Evolutionary conservation across 92 coral and sea anemone genomes (phyloP), one percentile per base, ranked within the genome.

Genomic region (Plumapathes pennacea): DNA sequence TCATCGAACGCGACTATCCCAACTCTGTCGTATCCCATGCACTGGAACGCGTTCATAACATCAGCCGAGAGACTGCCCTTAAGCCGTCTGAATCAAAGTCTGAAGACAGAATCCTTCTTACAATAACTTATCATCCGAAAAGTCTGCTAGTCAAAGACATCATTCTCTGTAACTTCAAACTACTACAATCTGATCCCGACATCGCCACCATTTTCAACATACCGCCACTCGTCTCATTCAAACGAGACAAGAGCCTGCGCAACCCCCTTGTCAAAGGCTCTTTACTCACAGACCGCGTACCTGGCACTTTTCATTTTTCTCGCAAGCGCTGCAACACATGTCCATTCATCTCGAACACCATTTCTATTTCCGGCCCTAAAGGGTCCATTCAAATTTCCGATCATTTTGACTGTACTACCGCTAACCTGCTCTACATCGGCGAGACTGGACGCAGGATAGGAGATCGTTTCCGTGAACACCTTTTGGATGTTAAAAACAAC

Each of bases 201-300:
- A 72, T 64, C 4, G 72, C 80, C 0, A 30, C 47, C 4, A 72
- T 72, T 3, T 72, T 72, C 38, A n/a, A 49, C 10, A 31, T 61
- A 17, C 80, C 62, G 29, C 74, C 73, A 22, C 80, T 62, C 31
- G 26, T 72, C 32, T 72, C 80, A 4, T 72, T 72, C 54, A 71
- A 71, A 60, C 50, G 62, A 2, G 72, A 69, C 38, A 31, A 37
- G 28, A 69, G 59, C 25, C 38, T 69, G 2, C 36, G 71, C 11
- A 45, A 59, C 18, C 38, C 50, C n/a, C 34, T 71, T 47, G 72
- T 71, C 19, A 71, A 42, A 71, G 50, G 62, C 4, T 19, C 44
- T 10, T 14, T 71, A 4, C 60, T 5, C 14, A 27, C 78, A n/a
- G 34, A 70, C 26, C 33, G 14, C 1, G 57, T 58, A 47, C 75